Conservation (phyloP, 2,888 invertebrate species). For the Heliconius aoede region DNA sequence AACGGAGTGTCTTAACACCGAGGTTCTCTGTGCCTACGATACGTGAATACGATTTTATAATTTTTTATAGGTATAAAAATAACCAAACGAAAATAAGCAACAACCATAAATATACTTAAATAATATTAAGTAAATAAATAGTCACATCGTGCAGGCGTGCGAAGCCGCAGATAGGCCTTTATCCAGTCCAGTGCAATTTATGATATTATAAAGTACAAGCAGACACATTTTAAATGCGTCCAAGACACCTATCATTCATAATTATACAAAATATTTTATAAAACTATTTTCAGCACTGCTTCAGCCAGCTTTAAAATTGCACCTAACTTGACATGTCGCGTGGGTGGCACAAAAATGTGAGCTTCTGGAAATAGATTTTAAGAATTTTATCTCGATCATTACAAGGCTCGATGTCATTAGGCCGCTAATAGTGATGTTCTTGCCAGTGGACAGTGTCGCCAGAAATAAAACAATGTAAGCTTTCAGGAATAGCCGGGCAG, state of each 20-base stretch:
- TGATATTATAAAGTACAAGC: neutral
- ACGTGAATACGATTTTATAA: too few relatives aligned
- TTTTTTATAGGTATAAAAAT: too few relatives aligned
- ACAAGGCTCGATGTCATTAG: conserved; percentile 46
- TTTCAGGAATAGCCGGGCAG: conserved; percentile 77
- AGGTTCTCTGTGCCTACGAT: too few relatives aligned
- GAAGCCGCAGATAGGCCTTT: too few relatives aligned
- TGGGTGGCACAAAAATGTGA: conserved; percentile 24
- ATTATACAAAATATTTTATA: conserved; percentile 11
- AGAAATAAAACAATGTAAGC: conserved; percentile 80
- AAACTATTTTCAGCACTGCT: conserved; percentile 2
- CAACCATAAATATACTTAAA: too few relatives aligned
- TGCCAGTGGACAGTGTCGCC: conserved; percentile 72
- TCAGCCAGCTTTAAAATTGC: conserved; percentile 7
- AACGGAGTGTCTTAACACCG: too few relatives aligned
- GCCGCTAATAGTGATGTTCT: conserved; percentile 61
- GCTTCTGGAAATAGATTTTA: conserved; percentile 18
- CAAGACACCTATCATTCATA: neutral
- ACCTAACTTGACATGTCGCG: conserved; percentile 20
- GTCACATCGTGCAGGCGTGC: too few relatives aligned
- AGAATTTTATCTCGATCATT: conserved; percentile 27
- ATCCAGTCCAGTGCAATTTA: neutral
- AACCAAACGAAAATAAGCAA: too few relatives aligned
- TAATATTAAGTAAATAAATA: too few relatives aligned
- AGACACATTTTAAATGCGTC: too few relatives aligned